A percentile compares a stretch with the other conserved stretches of the same genome.
phyloP scores from a whole-genome alignment of 2,113 vertebrate species.

The Delphinapterus leucas region DNA sequence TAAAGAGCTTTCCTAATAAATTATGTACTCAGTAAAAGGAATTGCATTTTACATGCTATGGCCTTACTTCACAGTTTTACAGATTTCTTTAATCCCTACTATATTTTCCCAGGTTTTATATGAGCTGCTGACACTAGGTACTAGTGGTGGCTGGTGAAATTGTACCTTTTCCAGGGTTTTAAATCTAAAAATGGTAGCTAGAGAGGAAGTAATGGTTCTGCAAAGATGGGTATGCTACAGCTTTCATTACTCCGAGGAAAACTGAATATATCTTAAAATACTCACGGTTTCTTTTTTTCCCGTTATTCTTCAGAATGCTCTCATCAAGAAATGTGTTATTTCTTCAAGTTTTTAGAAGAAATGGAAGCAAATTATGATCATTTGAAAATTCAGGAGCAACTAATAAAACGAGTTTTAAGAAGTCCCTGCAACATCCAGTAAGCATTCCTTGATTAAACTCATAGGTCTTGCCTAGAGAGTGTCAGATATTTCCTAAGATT shows the following conservation, averaged over 20 bases:
- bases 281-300: neutral
- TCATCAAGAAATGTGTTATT: neutral
- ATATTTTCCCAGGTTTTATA: slow-evolving; percentile 72
- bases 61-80: slow-evolving; percentile 69
- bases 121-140: slow-evolving; percentile 72
- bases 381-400: neutral
- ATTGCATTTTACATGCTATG: slow-evolving; percentile 53
- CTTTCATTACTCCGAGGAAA: slow-evolving; percentile 36
- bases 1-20: slow-evolving; percentile 68
- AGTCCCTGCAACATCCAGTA: neutral
- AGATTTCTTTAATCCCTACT: slow-evolving; percentile 73
- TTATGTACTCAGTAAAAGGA: slow-evolving; percentile 58
- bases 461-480: neutral
- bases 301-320: neutral
- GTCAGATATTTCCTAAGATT: neutral
- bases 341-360: slow-evolving; percentile 1
- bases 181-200: slow-evolving; percentile 38
- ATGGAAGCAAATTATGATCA: neutral
- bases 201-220: neutral
- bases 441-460: neutral
- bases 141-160: slow-evolving; percentile 42
- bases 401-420: neutral
- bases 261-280: neutral
- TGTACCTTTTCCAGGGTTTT: slow-evolving; percentile 46
- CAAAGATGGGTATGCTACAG: neutral